Evolutionary conservation across 2,888 invertebrate species (phyloP).

Genomic region (Lissocephala sabroskyi): DNA sequence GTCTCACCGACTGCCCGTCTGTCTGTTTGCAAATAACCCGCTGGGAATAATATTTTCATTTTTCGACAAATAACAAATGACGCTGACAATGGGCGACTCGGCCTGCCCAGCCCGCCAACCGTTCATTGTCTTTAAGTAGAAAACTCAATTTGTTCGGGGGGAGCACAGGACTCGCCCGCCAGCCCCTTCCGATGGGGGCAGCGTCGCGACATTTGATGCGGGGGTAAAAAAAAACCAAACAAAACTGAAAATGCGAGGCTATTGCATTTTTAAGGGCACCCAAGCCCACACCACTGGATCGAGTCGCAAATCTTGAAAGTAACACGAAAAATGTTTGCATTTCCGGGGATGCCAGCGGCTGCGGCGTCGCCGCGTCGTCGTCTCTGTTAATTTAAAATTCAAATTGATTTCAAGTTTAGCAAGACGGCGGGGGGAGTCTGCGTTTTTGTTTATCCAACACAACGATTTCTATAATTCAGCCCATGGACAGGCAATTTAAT

Average conservation of each 20-base stretch:
- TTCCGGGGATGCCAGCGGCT: not conserved
- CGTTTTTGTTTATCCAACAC: no score
- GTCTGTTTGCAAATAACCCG: constrained; percentile 30
- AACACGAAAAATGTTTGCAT: constrained; percentile 16
- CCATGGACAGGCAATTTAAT: constrained; percentile 50
- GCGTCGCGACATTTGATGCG: constrained; percentile 38
- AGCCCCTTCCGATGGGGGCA: constrained; percentile 4
- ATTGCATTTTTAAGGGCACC: constrained; percentile 35
- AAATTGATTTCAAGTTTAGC: constrained; percentile 54
- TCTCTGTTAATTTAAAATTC: constrained; percentile 50
- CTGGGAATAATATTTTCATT: constrained; percentile 56
- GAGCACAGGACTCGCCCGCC: constrained; percentile 6
- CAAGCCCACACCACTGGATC: constrained; percentile 8
- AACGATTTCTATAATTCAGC: no score
- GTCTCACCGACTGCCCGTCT: not conserved
- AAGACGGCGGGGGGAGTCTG: no score
- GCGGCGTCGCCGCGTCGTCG: not conserved
- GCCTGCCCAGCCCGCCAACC: constrained; percentile 26
- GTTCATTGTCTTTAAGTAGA: constrained; percentile 55
- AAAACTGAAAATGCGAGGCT: no score
- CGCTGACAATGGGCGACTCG: constrained; percentile 5
- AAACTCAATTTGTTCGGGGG: constrained; percentile 51
- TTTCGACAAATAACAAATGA: constrained; percentile 45
- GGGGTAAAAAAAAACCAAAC: no score
- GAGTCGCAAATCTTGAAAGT: constrained; percentile 38